These are phyloP conservation scores for Phyllopteryx taeniolatus DNA, from an alignment of 2,113 vertebrate genomes.

Conservation along the genomic window DNA sequence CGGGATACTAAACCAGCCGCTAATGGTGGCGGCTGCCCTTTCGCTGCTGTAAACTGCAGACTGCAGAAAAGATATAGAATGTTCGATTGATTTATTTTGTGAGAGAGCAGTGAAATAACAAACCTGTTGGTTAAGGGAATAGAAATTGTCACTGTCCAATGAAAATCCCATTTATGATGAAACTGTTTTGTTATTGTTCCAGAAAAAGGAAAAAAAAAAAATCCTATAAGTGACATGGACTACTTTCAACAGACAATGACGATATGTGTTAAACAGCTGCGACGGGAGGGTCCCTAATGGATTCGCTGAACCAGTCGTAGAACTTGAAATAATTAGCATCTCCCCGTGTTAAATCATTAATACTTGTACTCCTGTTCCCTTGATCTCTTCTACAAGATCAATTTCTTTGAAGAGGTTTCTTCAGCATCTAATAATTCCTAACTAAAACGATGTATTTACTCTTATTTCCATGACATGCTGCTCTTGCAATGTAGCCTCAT, in stretches of 20 bases:
- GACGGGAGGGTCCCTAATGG: not conserved
- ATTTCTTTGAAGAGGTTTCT: not conserved
- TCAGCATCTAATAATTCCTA: not conserved
- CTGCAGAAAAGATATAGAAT: conserved; percentile 2
- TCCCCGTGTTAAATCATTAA: not conserved
- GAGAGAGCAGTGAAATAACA: not conserved
- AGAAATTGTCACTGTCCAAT: not conserved
- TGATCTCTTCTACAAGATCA: not conserved
- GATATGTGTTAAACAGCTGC: not conserved
- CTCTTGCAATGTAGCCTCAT: not conserved
- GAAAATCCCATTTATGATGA: not conserved
- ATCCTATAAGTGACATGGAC: not conserved
- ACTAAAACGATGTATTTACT: not conserved
- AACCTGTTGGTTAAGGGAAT: not conserved
- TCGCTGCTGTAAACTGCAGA: conserved; percentile 10
- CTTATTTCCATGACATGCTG: not conserved
- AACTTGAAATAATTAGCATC: conserved; percentile 9
- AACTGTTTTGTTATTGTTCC: not conserved
- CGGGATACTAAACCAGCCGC: conserved; percentile 21
- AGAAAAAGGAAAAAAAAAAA: not conserved
- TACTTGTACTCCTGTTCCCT: not conserved
- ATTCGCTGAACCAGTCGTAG: not conserved
- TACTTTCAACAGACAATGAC: not conserved
- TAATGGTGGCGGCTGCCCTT: conserved; percentile 20
- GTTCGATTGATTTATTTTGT: conserved; percentile 9